These are phyloP conservation scores for Lacanobia wlatinum DNA, from an alignment of 2,888 invertebrate species.

Conservation along the genomic window DNA sequence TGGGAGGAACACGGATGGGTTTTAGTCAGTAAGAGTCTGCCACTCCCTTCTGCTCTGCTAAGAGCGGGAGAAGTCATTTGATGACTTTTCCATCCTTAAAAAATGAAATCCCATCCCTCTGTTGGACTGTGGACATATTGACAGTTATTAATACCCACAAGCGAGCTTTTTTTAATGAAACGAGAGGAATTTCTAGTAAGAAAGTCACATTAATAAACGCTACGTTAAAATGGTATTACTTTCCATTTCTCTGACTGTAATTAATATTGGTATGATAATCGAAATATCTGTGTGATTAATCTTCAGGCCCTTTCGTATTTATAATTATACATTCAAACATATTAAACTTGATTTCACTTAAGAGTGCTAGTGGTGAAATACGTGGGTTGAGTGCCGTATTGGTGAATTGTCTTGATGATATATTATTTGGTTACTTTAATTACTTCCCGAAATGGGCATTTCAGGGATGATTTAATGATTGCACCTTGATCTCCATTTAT, in stretches of 20 bases:
- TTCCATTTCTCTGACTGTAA: constrained; percentile 50
- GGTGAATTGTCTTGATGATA: not conserved
- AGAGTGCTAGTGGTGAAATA: not conserved
- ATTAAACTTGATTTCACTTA: constrained; percentile 28
- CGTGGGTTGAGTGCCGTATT: not conserved
- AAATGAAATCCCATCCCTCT: too few relatives aligned
- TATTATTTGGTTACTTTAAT: not conserved
- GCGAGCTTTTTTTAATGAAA: not conserved
- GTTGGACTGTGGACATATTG: too few relatives aligned
- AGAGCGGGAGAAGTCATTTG: too few relatives aligned
- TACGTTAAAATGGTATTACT: constrained; percentile 42
- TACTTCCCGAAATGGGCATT: not conserved
- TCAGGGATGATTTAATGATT: not conserved
- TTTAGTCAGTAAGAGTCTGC: too few relatives aligned
- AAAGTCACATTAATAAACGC: constrained; percentile 20
- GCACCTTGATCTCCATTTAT: not conserved
- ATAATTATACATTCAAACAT: constrained; percentile 36
- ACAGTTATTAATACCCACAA: too few relatives aligned
- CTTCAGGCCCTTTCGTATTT: constrained; percentile 43
- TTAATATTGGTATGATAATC: constrained; percentile 53
- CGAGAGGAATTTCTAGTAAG: constrained; percentile 9
- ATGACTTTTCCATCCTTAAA: too few relatives aligned
- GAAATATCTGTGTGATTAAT: constrained; percentile 50
- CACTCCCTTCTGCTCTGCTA: too few relatives aligned
- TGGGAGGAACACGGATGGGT: too few relatives aligned